These are phyloP conservation scores for Cyprinella venusta DNA, from an alignment of 2,797 vertebrate genomes.

Conservation along the genomic window DNA sequence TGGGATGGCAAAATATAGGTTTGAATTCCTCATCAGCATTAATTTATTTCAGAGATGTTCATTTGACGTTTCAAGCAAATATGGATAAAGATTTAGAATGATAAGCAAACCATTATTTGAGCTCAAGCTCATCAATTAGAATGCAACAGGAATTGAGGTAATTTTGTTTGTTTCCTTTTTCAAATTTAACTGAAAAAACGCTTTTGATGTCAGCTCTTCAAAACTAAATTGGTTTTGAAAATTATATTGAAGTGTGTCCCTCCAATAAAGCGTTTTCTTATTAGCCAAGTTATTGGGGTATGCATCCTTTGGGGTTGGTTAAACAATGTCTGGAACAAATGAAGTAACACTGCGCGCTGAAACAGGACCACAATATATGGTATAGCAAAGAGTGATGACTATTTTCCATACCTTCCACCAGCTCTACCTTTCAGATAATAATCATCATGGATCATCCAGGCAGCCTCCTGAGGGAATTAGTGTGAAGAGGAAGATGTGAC, in stretches of 20 bases:
- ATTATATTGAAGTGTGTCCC: neutral
- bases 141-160: constrained; percentile 47
- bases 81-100: constrained; percentile 17
- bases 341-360: constrained; percentile 62
- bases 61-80: constrained; percentile 23
- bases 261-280: constrained; percentile 55
- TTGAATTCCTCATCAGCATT: constrained; percentile 14
- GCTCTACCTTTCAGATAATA: constrained; percentile 66
- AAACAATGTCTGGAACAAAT: constrained; percentile 68
- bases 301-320: constrained; percentile 60
- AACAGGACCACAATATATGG: constrained; percentile 68
- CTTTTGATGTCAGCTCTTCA: neutral
- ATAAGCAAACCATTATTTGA: constrained; percentile 46
- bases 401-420: constrained; percentile 70
- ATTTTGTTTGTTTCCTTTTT: constrained; percentile 50
- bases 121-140: constrained; percentile 35
- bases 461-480: constrained; percentile 69
- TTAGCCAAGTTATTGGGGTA: constrained; percentile 57
- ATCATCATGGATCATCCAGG: constrained; percentile 72
- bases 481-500: constrained; percentile 71
- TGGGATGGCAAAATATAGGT: neutral
- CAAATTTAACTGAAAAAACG: neutral
- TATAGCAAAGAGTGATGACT: constrained; percentile 66
- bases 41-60: constrained; percentile 28
- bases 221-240: neutral